phyloP scores from a whole-genome alignment of 2,797 vertebrate genomes.

The Echiichthys vipera region DNA sequence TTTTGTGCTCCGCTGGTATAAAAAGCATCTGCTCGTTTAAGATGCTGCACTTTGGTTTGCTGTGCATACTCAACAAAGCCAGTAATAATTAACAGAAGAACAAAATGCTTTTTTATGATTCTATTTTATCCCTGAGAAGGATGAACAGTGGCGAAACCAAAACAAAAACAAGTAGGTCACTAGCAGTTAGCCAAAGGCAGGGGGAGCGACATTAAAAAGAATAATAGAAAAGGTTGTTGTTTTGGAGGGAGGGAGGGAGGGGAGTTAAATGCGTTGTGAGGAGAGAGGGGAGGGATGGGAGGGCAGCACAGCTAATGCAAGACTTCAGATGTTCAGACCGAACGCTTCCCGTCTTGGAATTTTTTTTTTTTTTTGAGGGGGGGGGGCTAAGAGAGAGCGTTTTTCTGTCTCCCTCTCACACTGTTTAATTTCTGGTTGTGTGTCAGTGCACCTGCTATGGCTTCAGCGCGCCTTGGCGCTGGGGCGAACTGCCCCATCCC shows the following conservation, averaged over 20 bases:
- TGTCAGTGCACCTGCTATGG: slow-evolving; percentile 62
- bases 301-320: slow-evolving; percentile 61
- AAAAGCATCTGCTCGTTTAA: slow-evolving; percentile 44
- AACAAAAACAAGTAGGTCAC: slow-evolving; percentile 84
- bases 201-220: slow-evolving; percentile 83
- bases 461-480: slow-evolving; percentile 45
- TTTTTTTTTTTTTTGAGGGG: slow-evolving; percentile 16
- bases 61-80: slow-evolving; percentile 54
- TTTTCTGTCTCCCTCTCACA: slow-evolving; percentile 33
- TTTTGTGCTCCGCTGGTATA: slow-evolving; percentile 25
- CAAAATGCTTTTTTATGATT: slow-evolving; percentile 78
- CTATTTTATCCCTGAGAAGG: slow-evolving; percentile 73
- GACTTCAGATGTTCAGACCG: slow-evolving; percentile 55
- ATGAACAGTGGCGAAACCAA: slow-evolving; percentile 70
- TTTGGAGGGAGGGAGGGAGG: slow-evolving; percentile 70
- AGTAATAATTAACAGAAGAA: slow-evolving; percentile 73
- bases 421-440: slow-evolving; percentile 40
- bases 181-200: slow-evolving; percentile 81
- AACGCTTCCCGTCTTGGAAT: slow-evolving; percentile 38
- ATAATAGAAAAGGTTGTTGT: slow-evolving; percentile 84
- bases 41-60: slow-evolving; percentile 55
- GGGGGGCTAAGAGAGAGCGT: slow-evolving; percentile 30
- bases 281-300: slow-evolving; percentile 54
- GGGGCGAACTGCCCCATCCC: slow-evolving; percentile 32
- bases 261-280: slow-evolving; percentile 68